Conservation (phyloP, 2,113 vertebrate genomes). For the Lethenteron camtschaticum region DNA sequence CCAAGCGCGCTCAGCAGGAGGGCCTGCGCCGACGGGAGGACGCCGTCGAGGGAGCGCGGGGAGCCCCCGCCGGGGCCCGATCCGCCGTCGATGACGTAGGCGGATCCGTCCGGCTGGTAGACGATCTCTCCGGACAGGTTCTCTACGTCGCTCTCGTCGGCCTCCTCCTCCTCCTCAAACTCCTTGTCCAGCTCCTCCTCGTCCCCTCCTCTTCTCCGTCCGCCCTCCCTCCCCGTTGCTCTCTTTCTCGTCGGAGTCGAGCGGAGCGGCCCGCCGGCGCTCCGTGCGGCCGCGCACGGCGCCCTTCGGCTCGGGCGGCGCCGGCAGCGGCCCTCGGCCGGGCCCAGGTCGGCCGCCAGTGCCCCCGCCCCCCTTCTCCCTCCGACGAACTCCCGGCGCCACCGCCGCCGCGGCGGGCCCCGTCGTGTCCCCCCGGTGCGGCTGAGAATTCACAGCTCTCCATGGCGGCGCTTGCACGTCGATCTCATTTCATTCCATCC, state of each 20-base stretch:
- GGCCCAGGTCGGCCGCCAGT: slow-evolving; percentile 19
- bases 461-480: slow-evolving; percentile 94
- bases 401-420: slow-evolving; percentile 31
- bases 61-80: slow-evolving; percentile 21
- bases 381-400: slow-evolving; percentile 19
- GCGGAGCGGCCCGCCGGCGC: slow-evolving; percentile 18
- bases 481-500: slow-evolving; percentile 94
- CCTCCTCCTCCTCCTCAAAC: slow-evolving; percentile 39
- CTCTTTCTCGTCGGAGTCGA: slow-evolving; percentile 8
- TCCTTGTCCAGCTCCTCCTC: too few relatives aligned
- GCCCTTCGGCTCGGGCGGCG: slow-evolving; percentile 27
- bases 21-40: slow-evolving; percentile 35
- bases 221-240: too few relatives aligned
- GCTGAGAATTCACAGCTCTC: slow-evolving; percentile 99
- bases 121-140: slow-evolving; percentile 98
- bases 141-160: slow-evolving; percentile 86
- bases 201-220: slow-evolving; percentile 10
- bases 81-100: slow-evolving; percentile 80
- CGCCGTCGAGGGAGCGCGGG: background rate
- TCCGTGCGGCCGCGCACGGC: slow-evolving; percentile 26
- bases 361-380: slow-evolving; percentile 25
- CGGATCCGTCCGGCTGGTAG: slow-evolving; percentile 94
- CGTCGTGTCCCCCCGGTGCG: slow-evolving; percentile 99
- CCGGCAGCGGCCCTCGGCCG: slow-evolving; percentile 20
- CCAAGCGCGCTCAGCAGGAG: slow-evolving; percentile 38